phyloP scores from a whole-genome alignment of 2,888 invertebrate genomes.

The Neelides folsomi region DNA sequence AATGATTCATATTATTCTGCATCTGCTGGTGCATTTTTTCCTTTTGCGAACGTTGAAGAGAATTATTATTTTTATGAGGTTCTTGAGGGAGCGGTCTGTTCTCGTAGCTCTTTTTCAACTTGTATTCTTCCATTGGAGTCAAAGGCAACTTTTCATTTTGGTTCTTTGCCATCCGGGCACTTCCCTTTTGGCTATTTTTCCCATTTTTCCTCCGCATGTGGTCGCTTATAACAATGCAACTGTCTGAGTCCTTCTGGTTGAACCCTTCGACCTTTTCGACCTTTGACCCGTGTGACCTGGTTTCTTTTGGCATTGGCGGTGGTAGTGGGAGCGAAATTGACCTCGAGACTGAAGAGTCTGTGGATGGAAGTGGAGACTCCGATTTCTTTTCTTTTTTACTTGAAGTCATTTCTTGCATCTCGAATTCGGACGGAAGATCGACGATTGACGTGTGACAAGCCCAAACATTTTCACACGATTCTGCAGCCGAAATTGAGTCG shows the following conservation, averaged over 20 bases:
- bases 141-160: too few species aligned
- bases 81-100: too few species aligned
- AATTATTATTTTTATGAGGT: too few species aligned
- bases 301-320: slow-evolving; percentile 1
- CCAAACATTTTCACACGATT: slow-evolving; percentile 22
- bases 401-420: slow-evolving; percentile 17
- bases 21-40: too few species aligned
- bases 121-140: too few species aligned
- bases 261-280: background rate
- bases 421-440: slow-evolving; percentile 19
- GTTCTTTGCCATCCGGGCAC: too few species aligned
- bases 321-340: background rate
- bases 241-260: slow-evolving; percentile 40
- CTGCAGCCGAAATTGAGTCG: slow-evolving; percentile 19
- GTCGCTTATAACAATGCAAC: slow-evolving; percentile 70
- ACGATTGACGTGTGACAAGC: slow-evolving; percentile 27
- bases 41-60: too few species aligned
- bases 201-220: slow-evolving; percentile 37
- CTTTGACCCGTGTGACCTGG: background rate
- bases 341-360: background rate
- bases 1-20: too few species aligned
- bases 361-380: background rate
- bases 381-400: background rate
- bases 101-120: too few species aligned
- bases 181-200: too few species aligned